These are phyloP conservation scores for Aphodius granarius DNA, from an alignment of 2,888 invertebrate species.

Conservation along the genomic window DNA sequence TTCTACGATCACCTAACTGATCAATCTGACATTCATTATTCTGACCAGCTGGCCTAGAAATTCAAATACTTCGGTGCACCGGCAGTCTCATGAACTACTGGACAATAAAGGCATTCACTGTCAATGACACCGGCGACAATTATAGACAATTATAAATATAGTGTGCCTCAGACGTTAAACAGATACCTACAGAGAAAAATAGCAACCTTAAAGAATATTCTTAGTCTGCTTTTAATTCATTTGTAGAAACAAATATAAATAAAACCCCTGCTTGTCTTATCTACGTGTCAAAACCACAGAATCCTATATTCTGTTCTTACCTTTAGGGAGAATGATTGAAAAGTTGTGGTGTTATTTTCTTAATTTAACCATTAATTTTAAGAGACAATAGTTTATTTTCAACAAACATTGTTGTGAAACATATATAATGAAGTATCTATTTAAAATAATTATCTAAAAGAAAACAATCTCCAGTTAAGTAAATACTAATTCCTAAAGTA, in stretches of 20 bases:
- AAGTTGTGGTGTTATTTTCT: too few species aligned
- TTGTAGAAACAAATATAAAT: too few species aligned
- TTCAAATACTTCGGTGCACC: not conserved
- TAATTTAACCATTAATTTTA: too few species aligned
- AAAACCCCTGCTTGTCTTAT: too few species aligned
- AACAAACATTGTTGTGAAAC: too few species aligned
- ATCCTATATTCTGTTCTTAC: too few species aligned
- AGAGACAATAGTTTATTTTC: too few species aligned
- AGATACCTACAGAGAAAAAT: not conserved
- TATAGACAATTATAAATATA: not conserved
- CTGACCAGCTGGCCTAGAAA: not conserved
- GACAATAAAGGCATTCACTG: not conserved
- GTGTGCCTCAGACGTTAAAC: not conserved
- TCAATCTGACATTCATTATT: not conserved
- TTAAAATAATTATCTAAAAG: not conserved
- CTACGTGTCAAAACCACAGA: too few species aligned
- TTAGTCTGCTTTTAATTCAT: too few species aligned
- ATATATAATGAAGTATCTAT: too few species aligned
- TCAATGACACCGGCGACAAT: not conserved
- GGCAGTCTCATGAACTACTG: not conserved
- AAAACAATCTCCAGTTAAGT: not conserved
- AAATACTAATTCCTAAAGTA: not conserved
- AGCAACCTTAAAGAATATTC: too few species aligned
- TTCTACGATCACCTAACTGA: not conserved
- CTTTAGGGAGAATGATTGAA: too few species aligned